These are phyloP conservation scores for Subanguina moxae DNA, from an alignment of 1,140 invertebrate species.

Conservation along the genomic window DNA sequence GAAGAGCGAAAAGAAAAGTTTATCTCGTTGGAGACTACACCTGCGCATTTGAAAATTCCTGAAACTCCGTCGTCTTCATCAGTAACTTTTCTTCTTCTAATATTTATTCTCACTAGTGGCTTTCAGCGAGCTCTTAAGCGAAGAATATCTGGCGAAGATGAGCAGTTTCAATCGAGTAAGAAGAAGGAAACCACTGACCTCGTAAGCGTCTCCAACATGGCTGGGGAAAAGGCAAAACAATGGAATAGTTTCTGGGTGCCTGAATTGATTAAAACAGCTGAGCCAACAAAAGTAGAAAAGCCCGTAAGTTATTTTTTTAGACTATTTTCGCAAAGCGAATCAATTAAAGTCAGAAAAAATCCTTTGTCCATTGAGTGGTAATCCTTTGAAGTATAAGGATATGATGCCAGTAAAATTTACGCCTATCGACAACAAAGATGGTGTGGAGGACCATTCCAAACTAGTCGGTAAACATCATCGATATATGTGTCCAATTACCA, in stretches of 20 bases:
- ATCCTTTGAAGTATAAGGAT: conserved; percentile 83
- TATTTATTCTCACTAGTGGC: neutral
- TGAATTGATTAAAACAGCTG: conserved; percentile 80
- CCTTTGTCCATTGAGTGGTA: conserved; percentile 86
- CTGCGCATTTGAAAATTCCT: conserved; percentile 56
- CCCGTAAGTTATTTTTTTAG: conserved; percentile 65
- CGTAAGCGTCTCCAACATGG: conserved; percentile 50
- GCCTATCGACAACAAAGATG: conserved; percentile 68
- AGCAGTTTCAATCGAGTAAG: neutral
- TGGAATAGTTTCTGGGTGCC: conserved; percentile 97
- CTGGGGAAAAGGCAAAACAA: conserved; percentile 66
- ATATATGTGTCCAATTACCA: conserved; percentile 94
- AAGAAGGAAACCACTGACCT: conserved; percentile 24
- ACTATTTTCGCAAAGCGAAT: neutral
- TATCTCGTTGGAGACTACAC: conserved; percentile 54
- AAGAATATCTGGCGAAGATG: conserved; percentile 14
- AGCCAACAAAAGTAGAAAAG: conserved; percentile 68
- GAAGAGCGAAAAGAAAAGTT: conserved; percentile 70
- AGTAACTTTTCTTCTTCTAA: conserved; percentile 7
- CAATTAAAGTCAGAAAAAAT: conserved; percentile 63
- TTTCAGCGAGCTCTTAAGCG: conserved; percentile 19
- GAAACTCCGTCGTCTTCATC: conserved; percentile 44
- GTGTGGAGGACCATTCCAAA: conserved; percentile 12
- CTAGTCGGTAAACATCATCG: conserved; percentile 66
- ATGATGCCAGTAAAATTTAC: conserved; percentile 90